Percentiles rank a stretch among this genome's conserved stretches.
These are phyloP conservation scores for Cacatua alba DNA, from an alignment of 2,113 vertebrate genomes.

Conservation along the genomic window DNA sequence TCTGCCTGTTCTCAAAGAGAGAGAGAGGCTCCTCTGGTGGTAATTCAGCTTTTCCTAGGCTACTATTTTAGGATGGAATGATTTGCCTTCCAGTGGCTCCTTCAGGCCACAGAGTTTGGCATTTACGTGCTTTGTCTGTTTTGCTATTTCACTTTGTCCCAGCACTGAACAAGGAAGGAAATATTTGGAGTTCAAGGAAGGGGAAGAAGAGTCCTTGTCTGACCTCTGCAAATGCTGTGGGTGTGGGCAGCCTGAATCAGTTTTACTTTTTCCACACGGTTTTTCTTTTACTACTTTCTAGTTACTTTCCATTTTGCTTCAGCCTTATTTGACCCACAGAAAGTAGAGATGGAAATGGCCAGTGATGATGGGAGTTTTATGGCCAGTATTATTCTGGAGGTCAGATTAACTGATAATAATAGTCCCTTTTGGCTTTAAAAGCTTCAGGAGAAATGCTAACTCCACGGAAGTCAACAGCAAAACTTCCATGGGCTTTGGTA, in stretches of 20 bases:
- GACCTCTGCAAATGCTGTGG: conserved; percentile 55
- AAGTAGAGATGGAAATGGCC: neutral
- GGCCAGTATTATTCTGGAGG: neutral
- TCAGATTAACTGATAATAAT: conserved; percentile 7
- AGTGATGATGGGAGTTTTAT: neutral
- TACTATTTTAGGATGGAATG: conserved; percentile 51
- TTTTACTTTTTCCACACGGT: neutral
- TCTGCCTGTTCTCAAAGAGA: neutral
- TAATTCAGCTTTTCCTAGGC: conserved; percentile 26
- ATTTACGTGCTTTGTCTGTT: conserved; percentile 44
- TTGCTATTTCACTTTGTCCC: conserved; percentile 25
- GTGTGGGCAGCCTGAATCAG: conserved; percentile 41
- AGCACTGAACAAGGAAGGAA: conserved; percentile 43
- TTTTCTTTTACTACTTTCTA: conserved; percentile 66
- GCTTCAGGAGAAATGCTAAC: neutral
- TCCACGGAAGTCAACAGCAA: neutral
- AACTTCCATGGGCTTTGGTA: neutral
- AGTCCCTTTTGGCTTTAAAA: conserved; percentile 7
- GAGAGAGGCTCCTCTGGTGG: neutral
- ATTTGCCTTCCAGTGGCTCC: conserved; percentile 21
- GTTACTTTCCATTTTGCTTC: conserved; percentile 58
- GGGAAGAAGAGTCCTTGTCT: conserved; percentile 52
- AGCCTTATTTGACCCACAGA: conserved; percentile 53
- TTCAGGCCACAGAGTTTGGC: conserved; percentile 33
- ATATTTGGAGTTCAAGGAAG: conserved; percentile 57